phyloP scores from a whole-genome alignment of 2,113 vertebrate species.

The Thalassarche chlororhynchos region DNA sequence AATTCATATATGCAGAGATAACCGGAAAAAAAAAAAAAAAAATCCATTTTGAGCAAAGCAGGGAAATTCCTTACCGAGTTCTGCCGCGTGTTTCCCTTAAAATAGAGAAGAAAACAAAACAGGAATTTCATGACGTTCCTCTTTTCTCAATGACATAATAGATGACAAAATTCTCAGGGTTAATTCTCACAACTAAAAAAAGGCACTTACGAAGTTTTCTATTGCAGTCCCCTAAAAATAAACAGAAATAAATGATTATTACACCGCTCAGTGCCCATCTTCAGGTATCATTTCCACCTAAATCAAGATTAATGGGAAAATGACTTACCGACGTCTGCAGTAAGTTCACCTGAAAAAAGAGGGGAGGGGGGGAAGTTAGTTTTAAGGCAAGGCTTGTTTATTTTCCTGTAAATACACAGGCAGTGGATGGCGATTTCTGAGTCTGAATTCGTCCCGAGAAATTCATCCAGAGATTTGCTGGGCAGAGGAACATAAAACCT shows the following conservation, averaged over 20 bases:
- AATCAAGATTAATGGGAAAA: accelerated
- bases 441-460: too few relatives aligned
- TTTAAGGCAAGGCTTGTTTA: background rate
- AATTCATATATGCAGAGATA: background rate
- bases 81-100: background rate
- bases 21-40: too few relatives aligned
- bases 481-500: background rate
- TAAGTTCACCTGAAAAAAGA: background rate
- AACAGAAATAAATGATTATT: accelerated
- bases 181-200: too few relatives aligned
- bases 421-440: accelerated
- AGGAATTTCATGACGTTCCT: background rate
- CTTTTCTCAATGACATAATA: accelerated
- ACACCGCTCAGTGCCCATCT: accelerated
- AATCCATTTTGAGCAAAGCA: too few relatives aligned
- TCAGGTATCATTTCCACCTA: accelerated
- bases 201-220: background rate
- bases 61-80: background rate
- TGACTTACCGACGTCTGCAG: background rate
- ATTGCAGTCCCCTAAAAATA: background rate
- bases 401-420: background rate
- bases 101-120: background rate
- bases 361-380: background rate
- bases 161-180: background rate
- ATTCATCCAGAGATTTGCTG: too few relatives aligned